Base-by-base conservation (phyloP, 2,888 invertebrate species). In the Alloscopus bannaensis region DNA sequence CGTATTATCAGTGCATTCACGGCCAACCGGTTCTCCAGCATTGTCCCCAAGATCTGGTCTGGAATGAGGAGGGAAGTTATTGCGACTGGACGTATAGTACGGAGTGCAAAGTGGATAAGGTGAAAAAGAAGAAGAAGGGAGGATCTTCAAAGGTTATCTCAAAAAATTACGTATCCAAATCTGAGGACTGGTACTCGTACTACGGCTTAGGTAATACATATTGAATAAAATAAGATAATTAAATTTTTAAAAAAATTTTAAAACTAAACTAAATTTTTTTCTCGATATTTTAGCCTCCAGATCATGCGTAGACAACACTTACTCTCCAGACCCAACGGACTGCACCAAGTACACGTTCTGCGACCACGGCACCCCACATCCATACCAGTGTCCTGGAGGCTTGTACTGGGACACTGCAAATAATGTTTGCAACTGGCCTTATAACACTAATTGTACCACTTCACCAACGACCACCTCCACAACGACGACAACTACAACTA, bases 1-100 rank as follows among this genome's bases (percentile, higher is more conserved):
- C 36, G 26, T 81, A 79, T 31, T 78, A 65, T 26, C 65, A 69
- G n/a, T 81, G 81, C 47, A 31, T 65, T 0, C 42, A 59, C 31
- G 79, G 81, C 3, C 28, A 42, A 1, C 16, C 79, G 0, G 22
- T 78, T 1, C 6, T 73, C 0, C 31, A 42, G 18, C 52, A 59
- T 4, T 81, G 81, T 71, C 71, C 81, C 0, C 16, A 29, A 3
- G 50, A 64, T 2, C 69, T 81, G 2, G 62, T 65, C 55, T 83
- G 83, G 83, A 83, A 83, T 40, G 13, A 36, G 13, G 57, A 59
- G 3, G 57, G 69, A 4, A 55, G 40, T 13, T 66, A 24, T 20
- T 83, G 83, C 31, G 83, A 81, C 20, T 78, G 75, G 62, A 0
- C 45, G 29, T 16, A n/a, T 55, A 64, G 52, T 22, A 45, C 69